Conservation (phyloP, 1,140 invertebrate genomes). For the Akabosia matsudoensis region DNA sequence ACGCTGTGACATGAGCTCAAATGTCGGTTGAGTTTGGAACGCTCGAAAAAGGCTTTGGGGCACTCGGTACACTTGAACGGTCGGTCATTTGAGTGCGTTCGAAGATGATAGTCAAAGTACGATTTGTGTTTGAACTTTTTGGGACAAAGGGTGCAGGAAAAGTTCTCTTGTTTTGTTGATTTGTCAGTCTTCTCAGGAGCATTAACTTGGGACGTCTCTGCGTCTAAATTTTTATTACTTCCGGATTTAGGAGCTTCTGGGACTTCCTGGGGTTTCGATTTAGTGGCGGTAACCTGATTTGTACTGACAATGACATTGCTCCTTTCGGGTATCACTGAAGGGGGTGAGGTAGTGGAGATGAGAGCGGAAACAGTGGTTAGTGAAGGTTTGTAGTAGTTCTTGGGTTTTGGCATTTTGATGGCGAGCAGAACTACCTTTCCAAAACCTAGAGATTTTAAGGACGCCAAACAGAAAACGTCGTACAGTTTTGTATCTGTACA, state of each 20-base stretch:
- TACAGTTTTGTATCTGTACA: no score
- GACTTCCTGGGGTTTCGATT: no score
- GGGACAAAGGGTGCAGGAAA: neutral
- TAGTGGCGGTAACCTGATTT: no score
- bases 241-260: no score
- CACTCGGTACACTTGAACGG: neutral
- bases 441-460: no score
- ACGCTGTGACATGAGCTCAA: neutral
- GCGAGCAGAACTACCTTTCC: no score
- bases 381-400: neutral
- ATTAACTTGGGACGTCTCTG: no score
- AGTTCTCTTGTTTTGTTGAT: neutral
- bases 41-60: neutral
- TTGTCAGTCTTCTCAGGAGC: neutral
- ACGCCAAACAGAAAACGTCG: no score
- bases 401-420: no score
- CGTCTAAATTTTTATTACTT: no score
- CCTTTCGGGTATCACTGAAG: neutral
- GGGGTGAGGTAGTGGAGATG: neutral
- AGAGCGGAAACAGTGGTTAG: neutral
- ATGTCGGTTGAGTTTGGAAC: conserved; percentile 2
- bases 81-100: neutral
- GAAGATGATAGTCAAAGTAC: conserved; percentile 1
- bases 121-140: conserved; percentile 6
- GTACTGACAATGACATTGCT: neutral